phyloP scores from a whole-genome alignment of 2,888 invertebrate genomes.

The Lissonota sp. region DNA sequence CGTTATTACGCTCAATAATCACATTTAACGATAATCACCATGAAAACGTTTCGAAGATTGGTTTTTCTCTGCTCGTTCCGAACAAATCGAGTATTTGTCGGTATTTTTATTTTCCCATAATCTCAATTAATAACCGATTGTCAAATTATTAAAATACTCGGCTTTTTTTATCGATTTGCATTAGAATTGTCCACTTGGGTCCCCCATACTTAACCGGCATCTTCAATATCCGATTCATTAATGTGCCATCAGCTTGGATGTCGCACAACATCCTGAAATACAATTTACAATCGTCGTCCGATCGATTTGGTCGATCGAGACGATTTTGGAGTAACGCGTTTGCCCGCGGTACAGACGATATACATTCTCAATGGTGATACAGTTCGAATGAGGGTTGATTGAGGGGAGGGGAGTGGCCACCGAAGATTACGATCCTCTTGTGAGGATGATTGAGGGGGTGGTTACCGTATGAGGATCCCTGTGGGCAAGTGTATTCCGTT shows the following conservation, averaged over 20 bases:
- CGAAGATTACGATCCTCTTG: slow-evolving; percentile 65
- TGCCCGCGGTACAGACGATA: no score
- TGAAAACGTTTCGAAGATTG: not conserved
- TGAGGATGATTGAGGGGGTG: slow-evolving; percentile 24
- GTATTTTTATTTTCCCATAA: no score
- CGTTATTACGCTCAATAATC: not conserved
- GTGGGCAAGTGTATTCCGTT: slow-evolving; percentile 20
- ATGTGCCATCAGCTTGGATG: not conserved
- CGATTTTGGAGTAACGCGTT: slow-evolving; percentile 32
- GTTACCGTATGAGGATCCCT: no score
- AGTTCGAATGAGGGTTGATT: not conserved
- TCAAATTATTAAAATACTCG: no score
- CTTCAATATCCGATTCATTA: no score
- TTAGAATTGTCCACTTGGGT: no score
- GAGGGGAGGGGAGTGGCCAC: not conserved
- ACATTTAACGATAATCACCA: not conserved
- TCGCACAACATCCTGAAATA: not conserved
- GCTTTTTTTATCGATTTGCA: no score
- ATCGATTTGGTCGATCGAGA: not conserved
- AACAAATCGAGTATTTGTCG: no score
- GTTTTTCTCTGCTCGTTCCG: not conserved
- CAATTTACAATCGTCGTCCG: not conserved
- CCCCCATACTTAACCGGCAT: no score
- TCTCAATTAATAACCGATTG: no score
- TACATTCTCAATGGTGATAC: slow-evolving; percentile 43